A percentile compares a stretch with the other conserved stretches of the same genome.
Conservation (phyloP, 2,888 invertebrate genomes). For the Drosophila meridiana region DNA sequence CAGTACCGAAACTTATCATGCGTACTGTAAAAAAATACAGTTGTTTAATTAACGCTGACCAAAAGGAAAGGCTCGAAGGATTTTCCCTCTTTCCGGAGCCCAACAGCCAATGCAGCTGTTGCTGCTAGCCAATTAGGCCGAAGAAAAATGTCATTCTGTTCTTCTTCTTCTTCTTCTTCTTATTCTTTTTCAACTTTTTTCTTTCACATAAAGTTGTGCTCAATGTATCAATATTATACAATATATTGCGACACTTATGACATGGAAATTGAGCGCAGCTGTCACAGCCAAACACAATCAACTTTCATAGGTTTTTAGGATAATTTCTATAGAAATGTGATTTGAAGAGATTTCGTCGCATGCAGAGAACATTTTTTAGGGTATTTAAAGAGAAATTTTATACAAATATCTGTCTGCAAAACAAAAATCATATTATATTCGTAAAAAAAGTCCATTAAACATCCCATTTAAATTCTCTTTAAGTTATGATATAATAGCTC, state of each 20-base stretch:
- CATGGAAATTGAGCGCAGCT: slow-evolving; percentile 34
- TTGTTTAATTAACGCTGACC: slow-evolving; percentile 58
- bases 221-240: slow-evolving; percentile 26
- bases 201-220: slow-evolving; percentile 3
- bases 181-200: neutral
- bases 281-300: slow-evolving; percentile 8
- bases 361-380: neutral
- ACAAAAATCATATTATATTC: neutral
- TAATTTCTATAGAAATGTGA: slow-evolving; percentile 3
- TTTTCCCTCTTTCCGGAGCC: neutral
- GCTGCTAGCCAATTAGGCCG: slow-evolving; percentile 33
- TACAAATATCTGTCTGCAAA: neutral
- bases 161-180: neutral
- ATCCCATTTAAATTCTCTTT: neutral
- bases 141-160: slow-evolving; percentile 12
- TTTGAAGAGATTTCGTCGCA: neutral
- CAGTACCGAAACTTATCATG: slow-evolving; percentile 18
- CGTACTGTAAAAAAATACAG: slow-evolving; percentile 46
- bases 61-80: neutral
- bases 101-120: slow-evolving; percentile 35
- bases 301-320: neutral
- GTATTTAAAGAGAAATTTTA: too few relatives aligned
- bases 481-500: neutral
- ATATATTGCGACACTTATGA: slow-evolving; percentile 23
- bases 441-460: neutral